A percentile compares a stretch with the other conserved stretches of the same genome.
Conservation (phyloP, 1,140 invertebrate genomes). For the Macrocentrus cingulum region DNA sequence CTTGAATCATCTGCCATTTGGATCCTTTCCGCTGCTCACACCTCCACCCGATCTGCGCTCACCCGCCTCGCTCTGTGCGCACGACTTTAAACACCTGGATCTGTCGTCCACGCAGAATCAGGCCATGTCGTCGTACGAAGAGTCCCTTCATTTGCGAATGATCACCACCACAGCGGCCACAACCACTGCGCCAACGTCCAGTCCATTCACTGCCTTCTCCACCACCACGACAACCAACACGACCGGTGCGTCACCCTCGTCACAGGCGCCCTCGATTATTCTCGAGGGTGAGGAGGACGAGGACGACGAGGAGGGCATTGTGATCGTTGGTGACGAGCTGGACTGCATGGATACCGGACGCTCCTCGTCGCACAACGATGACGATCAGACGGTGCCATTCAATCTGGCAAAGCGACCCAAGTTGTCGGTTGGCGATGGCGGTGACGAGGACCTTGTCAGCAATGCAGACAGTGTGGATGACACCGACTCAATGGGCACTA, state of each 20-base stretch:
- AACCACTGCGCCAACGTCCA: constrained; percentile 19
- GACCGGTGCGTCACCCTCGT: constrained; percentile 44
- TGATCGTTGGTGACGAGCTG: constrained; percentile 47
- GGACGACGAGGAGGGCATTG: constrained; percentile 58
- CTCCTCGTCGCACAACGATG: constrained; percentile 38
- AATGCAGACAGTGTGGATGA: constrained; percentile 75
- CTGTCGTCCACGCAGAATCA: constrained; percentile 52
- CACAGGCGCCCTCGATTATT: constrained; percentile 41
- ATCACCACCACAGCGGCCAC: constrained; percentile 38
- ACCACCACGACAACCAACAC: constrained; percentile 49
- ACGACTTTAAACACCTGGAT: constrained; percentile 72
- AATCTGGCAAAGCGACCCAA: constrained; percentile 68
- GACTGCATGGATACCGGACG: constrained; percentile 31
- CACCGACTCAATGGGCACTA: constrained; percentile 60
- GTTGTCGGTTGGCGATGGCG: constrained; percentile 63
- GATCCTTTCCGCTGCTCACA: constrained; percentile 74
- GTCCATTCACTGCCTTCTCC: constrained; percentile 21
- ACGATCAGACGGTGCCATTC: constrained; percentile 68
- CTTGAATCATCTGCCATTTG: constrained; percentile 70
- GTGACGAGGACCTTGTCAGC: constrained; percentile 67
- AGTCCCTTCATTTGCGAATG: constrained; percentile 54
- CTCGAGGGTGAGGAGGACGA: constrained; percentile 54
- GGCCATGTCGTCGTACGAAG: constrained; percentile 46
- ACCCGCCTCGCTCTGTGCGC: constrained; percentile 61
- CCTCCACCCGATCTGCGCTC: constrained; percentile 72